A percentile compares a stretch with the other conserved stretches of the same genome.
These are phyloP conservation scores for Serranus cabrilla DNA, from an alignment of 2,797 vertebrate species.

Conservation along the genomic window DNA sequence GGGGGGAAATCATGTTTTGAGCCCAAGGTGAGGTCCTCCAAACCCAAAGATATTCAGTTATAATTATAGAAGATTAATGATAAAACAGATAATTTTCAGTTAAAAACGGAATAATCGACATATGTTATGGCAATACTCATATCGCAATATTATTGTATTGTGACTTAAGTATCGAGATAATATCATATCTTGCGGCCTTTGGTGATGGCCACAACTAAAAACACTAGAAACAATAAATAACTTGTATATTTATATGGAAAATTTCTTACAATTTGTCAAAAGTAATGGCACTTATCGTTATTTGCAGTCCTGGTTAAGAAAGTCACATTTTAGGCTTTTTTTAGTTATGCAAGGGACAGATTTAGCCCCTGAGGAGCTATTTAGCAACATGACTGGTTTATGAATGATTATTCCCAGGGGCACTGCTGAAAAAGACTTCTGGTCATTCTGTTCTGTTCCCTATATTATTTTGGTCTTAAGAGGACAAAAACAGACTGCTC, in stretches of 20 bases:
- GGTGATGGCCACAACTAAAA: not conserved
- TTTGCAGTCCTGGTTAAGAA: not conserved
- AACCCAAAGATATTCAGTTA: not conserved
- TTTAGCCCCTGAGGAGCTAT: slow-evolving; percentile 13
- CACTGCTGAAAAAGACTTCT: slow-evolving; percentile 24
- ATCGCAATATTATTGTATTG: too few relatives aligned
- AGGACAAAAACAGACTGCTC: slow-evolving; percentile 45
- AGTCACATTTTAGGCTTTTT: not conserved
- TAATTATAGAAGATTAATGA: not conserved
- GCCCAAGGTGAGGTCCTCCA: not conserved
- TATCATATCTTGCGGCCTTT: too few relatives aligned
- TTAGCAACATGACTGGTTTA: slow-evolving; percentile 23
- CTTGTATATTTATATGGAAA: not conserved
- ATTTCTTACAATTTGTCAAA: not conserved
- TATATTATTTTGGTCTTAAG: slow-evolving; percentile 59
- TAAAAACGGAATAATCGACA: too few relatives aligned
- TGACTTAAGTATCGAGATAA: too few relatives aligned
- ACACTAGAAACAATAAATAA: not conserved
- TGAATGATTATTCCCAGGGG: slow-evolving; percentile 34
- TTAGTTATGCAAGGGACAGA: slow-evolving; percentile 5
- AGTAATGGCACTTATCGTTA: not conserved
- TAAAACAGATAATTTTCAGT: not conserved
- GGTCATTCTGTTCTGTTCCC: slow-evolving; percentile 34
- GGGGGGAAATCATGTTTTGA: not conserved
- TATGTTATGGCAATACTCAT: too few relatives aligned